phyloP scores from a whole-genome alignment of 1,140 invertebrate genomes.

The Drosophila bocki region DNA sequence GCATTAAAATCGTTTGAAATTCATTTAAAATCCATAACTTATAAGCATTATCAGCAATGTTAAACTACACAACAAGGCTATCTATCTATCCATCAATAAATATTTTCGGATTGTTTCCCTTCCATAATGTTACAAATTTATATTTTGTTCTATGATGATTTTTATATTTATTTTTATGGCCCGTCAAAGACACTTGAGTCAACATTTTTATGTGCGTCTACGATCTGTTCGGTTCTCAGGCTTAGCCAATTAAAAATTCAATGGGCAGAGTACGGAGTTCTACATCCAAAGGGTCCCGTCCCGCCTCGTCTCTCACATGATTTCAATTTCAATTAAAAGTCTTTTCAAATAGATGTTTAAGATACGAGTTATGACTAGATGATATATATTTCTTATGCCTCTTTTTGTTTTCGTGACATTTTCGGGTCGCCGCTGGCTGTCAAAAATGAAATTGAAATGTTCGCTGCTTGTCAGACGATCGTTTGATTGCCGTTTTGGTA shows the following conservation, averaged over 20 bases:
- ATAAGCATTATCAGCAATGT: slow-evolving; percentile 48
- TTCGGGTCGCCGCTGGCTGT: slow-evolving; percentile 29
- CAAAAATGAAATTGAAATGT: slow-evolving; percentile 53
- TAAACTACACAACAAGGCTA: slow-evolving; percentile 46
- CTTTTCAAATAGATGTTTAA: slow-evolving; percentile 37
- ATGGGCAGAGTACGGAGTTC: slow-evolving; percentile 5
- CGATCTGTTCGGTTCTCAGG: slow-evolving; percentile 19
- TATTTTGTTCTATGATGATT: slow-evolving; percentile 44
- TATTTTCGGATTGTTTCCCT: slow-evolving; percentile 24
- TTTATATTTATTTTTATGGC: slow-evolving; percentile 45
- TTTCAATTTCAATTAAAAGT: slow-evolving; percentile 51
- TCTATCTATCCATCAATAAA: slow-evolving; percentile 19
- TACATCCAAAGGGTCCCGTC: slow-evolving; percentile 2
- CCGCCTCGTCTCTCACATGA: slow-evolving; percentile 29
- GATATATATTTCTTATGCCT: slow-evolving; percentile 14
- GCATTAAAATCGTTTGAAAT: slow-evolving; percentile 73
- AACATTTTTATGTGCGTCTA: slow-evolving; percentile 30
- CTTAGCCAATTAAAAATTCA: slow-evolving; percentile 51
- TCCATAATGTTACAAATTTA: slow-evolving; percentile 37
- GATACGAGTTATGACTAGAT: slow-evolving; percentile 50
- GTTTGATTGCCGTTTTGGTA: slow-evolving; percentile 39
- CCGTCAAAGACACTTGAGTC: slow-evolving; percentile 36
- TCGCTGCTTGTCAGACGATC: slow-evolving; percentile 37
- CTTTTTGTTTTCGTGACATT: slow-evolving; percentile 33
- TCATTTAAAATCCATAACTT: slow-evolving; percentile 72